Conservation (phyloP, 2,888 invertebrate species). For the Lamellibrachia columna region DNA sequence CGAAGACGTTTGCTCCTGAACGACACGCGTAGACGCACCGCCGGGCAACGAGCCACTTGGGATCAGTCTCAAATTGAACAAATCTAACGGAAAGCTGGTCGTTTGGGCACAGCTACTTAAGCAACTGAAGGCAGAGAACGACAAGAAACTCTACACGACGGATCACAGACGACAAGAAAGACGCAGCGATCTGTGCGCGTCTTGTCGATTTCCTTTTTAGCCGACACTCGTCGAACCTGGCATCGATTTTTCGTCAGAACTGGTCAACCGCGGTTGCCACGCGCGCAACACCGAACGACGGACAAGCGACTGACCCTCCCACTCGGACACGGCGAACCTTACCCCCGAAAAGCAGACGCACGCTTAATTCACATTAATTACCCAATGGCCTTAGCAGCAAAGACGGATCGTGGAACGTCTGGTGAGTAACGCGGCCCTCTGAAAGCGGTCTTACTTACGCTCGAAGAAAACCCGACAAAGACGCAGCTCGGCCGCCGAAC, state of each 20-base stretch:
- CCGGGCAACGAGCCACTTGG: neutral
- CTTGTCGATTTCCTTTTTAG: constrained; percentile 16
- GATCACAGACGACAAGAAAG: neutral
- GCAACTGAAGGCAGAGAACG: neutral
- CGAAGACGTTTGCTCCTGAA: neutral
- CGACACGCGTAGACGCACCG: neutral
- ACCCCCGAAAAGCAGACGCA: constrained; percentile 6
- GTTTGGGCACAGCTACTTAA: neutral
- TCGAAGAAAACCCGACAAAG: constrained; percentile 16
- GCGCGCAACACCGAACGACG: neutral
- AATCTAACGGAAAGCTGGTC: neutral
- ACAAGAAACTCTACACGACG: neutral
- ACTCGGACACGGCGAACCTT: constrained; percentile 10
- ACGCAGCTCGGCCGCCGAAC: neutral
- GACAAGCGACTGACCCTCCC: neutral
- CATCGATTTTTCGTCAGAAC: neutral
- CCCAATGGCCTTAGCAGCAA: neutral
- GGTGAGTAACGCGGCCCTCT: neutral
- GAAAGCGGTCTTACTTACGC: constrained; percentile 16
- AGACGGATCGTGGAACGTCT: constrained; percentile 11
- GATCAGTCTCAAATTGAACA: neutral
- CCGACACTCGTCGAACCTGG: constrained; percentile 16
- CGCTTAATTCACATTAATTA: constrained; percentile 12
- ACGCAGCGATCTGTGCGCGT: neutral
- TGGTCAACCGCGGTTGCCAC: neutral